A percentile compares a stretch with the other conserved stretches of the same genome.
phyloP scores from a whole-genome alignment of 1,140 invertebrate genomes.

The Hycleus cichorii region DNA sequence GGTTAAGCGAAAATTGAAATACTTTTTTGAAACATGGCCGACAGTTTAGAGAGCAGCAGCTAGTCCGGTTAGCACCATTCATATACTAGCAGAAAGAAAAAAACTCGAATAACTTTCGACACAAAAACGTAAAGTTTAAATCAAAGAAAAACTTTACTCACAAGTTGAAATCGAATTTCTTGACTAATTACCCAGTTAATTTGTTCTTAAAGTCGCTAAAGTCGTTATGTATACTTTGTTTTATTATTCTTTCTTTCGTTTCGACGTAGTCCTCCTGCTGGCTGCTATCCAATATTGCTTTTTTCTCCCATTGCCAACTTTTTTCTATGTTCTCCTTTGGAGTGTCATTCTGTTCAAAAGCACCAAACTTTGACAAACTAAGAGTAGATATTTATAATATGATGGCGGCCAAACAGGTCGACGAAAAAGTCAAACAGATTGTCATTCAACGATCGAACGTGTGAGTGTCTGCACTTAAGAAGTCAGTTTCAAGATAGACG shows the following conservation, averaged over 20 bases:
- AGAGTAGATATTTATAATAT: not conserved
- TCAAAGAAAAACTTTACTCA: no score
- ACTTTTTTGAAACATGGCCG: no score
- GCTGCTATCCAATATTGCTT: not conserved
- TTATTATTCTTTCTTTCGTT: no score
- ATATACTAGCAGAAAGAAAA: no score
- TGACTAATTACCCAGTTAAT: not conserved
- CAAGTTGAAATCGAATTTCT: not conserved
- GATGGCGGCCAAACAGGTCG: conserved; percentile 8
- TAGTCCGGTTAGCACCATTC: no score
- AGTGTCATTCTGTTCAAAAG: not conserved
- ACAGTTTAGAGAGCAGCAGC: no score
- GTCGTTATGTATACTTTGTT: no score
- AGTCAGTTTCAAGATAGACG: conserved; percentile 10
- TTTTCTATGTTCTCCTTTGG: not conserved
- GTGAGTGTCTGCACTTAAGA: not conserved
- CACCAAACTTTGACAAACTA: not conserved
- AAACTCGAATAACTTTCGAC: no score
- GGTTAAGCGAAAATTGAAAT: no score
- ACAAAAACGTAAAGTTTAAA: no score
- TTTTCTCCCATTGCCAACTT: not conserved
- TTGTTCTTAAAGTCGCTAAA: not conserved
- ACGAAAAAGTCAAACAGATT: conserved; percentile 6
- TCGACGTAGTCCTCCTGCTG: no score
- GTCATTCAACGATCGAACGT: not conserved